Conservation (phyloP, 2,888 invertebrate species). For the Carpatolechia fugitivella region DNA sequence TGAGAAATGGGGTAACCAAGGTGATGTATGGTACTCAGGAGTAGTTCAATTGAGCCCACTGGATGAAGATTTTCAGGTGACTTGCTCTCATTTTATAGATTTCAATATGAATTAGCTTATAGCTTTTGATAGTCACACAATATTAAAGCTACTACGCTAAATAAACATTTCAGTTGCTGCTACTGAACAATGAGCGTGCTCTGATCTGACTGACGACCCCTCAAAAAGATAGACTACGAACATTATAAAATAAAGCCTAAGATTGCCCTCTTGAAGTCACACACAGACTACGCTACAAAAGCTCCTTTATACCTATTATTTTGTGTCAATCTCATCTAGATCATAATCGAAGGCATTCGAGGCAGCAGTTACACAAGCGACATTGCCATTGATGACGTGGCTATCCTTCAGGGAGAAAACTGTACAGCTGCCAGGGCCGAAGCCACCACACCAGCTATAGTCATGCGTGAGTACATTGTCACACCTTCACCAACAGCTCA, state of each 20-base stretch:
- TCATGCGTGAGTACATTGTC: slow-evolving; percentile 31
- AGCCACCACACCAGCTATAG: slow-evolving; percentile 37
- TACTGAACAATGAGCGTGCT: too few relatives aligned
- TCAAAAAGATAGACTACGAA: too few relatives aligned
- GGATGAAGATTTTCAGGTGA: slow-evolving; percentile 78
- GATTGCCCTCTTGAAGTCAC: too few relatives aligned
- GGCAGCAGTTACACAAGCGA: slow-evolving; percentile 85
- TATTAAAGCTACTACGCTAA: too few relatives aligned
- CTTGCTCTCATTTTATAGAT: background rate
- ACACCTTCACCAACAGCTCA: too few relatives aligned
- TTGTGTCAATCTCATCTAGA: slow-evolving; percentile 60
- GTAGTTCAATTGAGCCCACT: slow-evolving; percentile 62
- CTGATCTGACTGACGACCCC: too few relatives aligned
- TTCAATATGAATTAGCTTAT: too few relatives aligned
- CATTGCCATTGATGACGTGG: slow-evolving; percentile 90
- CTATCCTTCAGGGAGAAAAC: slow-evolving; percentile 79
- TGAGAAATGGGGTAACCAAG: slow-evolving; percentile 82
- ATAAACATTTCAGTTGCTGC: too few relatives aligned
- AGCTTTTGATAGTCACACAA: too few relatives aligned
- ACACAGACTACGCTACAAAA: too few relatives aligned
- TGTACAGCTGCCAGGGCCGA: slow-evolving; percentile 56
- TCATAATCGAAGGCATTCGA: slow-evolving; percentile 86
- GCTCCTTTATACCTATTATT: too few relatives aligned
- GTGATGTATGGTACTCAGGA: slow-evolving; percentile 82
- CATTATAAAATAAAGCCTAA: too few relatives aligned